Evolutionary conservation across 2,888 invertebrate genomes (phyloP), one percentile per base, ranked within the genome.

Genomic region (Myopa tessellatipennis): DNA sequence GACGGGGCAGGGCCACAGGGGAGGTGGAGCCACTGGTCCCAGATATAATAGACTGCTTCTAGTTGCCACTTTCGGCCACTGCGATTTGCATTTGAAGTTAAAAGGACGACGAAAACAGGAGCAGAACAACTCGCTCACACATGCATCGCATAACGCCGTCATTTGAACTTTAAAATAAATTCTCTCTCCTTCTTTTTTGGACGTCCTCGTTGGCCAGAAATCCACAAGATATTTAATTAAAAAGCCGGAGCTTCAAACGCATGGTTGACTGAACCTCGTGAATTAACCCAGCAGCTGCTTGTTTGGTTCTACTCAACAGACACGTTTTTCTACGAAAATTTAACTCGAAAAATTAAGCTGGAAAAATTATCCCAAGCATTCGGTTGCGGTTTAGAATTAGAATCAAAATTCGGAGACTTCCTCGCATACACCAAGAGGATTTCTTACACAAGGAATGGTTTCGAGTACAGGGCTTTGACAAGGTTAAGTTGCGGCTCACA

Each of bases 211-310:
- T 45, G 45, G 16, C 55, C 16, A 5, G 12, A 14, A 38, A 10
- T 65, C 65, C 8, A 34, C 65, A 34, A 65, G 38, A 65, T 36
- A 65, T 65, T 65, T 65, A 65, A 65, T 65, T 65, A 65, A 65
- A 65, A 65, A 38, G 65, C 65, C 16, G 5, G 26, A 61, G 65
- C 14, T 65, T 38, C 3, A 65, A 65, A 65, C 26, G 26, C 12
- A 63, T 65, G 16, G 7, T 38, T 14, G 14, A 65, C 16, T 14
- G 65, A 1, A 36, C 4, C 14, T 38, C 6, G 10, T 10, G 65
- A 14, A 4, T 65, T 65, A 65, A 65, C 65, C 65, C 65, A 16
- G 12, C 38, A 38, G 34, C 6, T 10, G 36, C 16, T 12, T 4
- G 4, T 65, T 55, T 6, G 16, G 6, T 45, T 45, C 45, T 26